phyloP scores from a whole-genome alignment of 2,797 vertebrate species.

The Delichon dasypus region DNA sequence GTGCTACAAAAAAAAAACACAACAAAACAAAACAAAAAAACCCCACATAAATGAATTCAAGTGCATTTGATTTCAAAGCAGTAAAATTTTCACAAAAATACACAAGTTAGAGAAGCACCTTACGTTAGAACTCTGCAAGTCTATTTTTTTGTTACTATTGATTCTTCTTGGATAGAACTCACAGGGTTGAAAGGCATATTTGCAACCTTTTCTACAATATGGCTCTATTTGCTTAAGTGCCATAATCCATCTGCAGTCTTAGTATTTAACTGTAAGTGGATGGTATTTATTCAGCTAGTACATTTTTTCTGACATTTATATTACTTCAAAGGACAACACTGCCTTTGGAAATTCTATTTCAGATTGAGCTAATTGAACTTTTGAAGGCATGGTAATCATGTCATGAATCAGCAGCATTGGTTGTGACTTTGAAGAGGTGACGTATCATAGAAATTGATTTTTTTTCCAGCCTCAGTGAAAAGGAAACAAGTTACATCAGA shows the following conservation, averaged over 20 bases:
- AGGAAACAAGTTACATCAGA: neutral
- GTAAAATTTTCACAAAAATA: neutral
- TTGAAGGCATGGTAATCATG: constrained; percentile 12
- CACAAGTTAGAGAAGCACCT: neutral
- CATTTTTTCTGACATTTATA: constrained; percentile 50
- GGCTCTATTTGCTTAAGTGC: neutral
- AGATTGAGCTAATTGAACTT: constrained; percentile 40
- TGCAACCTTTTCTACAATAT: constrained; percentile 1
- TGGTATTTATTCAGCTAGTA: constrained; percentile 33
- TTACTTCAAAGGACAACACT: constrained; percentile 36
- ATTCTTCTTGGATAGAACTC: neutral
- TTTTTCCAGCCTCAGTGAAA: neutral
- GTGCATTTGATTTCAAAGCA: neutral
- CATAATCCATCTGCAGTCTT: neutral
- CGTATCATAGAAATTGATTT: neutral
- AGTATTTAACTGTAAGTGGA: constrained; percentile 28
- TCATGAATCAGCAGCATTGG: neutral
- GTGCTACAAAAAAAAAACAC: neutral
- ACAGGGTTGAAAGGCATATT: neutral
- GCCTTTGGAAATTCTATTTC: constrained; percentile 37
- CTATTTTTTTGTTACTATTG: neutral
- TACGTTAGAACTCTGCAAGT: neutral
- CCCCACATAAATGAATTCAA: neutral
- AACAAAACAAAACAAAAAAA: too few relatives aligned
- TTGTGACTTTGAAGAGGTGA: constrained; percentile 27